Base-by-base conservation (phyloP, 2,113 vertebrate genomes). In the Uropsilus gracilis region DNA sequence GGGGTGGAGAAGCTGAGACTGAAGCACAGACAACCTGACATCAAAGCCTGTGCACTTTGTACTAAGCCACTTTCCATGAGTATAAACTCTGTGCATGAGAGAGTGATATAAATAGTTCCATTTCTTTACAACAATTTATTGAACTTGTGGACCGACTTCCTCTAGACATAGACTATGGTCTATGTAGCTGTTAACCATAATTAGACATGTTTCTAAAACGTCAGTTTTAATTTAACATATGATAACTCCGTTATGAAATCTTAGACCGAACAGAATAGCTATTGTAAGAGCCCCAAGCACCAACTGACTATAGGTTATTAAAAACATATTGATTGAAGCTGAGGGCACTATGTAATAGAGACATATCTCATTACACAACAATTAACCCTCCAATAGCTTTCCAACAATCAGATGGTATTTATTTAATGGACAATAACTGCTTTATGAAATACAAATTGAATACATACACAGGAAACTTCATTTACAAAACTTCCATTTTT, bases 371-470 rank as follows among this genome's bases (percentile, higher is more conserved):
- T 98, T 98, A 98, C 98, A 96, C 96, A 98, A 98, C 97, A 98
- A 98, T 98, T 98, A 98, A 98, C 98, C 96, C 95, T 90, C 97
- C 96, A 97, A 95, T 86, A 91, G 86, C 93, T 97, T 97, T 96
- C 98, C 98, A 98, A 98, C 95, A 97, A 98, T 98, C 98, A 98
- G 98, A 98, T 98, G 98, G 97, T 96, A 98, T 98, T 98, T 98
- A 98, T 98, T 98, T 98, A 98, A 97, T 95, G 86, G 94, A 98
- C 95, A 98, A 91, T 97, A 97, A 97, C 97, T 94, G 97, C 98
- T 97, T 98, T 98, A 98, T 98, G 97, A 98, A 98, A 98, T 97
- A 95, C 97, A 98, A 98, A 98, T 98, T 98, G 96, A 98, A 98
- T 92, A 66, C 95, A 97, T 95, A 96, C 98, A 97, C 89, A 89